Conservation (phyloP, 2,888 invertebrate species). For the Nudaria mundana region DNA sequence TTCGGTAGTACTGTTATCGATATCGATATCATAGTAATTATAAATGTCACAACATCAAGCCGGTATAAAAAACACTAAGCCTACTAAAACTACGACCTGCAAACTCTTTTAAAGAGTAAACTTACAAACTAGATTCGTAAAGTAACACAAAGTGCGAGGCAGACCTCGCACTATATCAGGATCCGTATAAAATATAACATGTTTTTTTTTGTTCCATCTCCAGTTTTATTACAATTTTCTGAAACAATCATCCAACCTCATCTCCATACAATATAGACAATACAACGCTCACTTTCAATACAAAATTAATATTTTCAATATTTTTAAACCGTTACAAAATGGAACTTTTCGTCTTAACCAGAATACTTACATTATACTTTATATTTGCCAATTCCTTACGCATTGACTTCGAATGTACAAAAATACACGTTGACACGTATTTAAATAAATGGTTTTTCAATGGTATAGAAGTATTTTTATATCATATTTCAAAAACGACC, state of each 20-base stretch:
- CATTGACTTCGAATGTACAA: constrained; percentile 73
- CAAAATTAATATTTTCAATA: constrained; percentile 66
- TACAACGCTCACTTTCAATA: constrained; percentile 75
- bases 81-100: constrained; percentile 80
- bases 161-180: constrained; percentile 52
- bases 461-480: constrained; percentile 57
- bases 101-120: constrained; percentile 80
- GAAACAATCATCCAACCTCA: constrained; percentile 75
- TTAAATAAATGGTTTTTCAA: constrained; percentile 64
- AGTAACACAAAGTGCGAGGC: constrained; percentile 63
- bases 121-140: constrained; percentile 76
- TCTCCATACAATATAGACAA: constrained; percentile 75
- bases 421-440: constrained; percentile 73
- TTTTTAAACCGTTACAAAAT: constrained; percentile 63
- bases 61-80: constrained; percentile 82
- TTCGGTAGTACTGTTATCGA: constrained; percentile 66
- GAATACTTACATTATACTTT: constrained; percentile 53
- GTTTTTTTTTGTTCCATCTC: constrained; percentile 59
- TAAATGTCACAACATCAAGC: constrained; percentile 82
- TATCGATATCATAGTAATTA: constrained; percentile 66
- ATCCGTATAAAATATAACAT: constrained; percentile 77
- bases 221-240: constrained; percentile 79
- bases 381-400: constrained; percentile 74
- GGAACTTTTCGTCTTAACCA: constrained; percentile 63
- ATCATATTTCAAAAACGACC: constrained; percentile 58